Conservation (phyloP, 2,797 vertebrate genomes). For the Numenius phaeopus region DNA sequence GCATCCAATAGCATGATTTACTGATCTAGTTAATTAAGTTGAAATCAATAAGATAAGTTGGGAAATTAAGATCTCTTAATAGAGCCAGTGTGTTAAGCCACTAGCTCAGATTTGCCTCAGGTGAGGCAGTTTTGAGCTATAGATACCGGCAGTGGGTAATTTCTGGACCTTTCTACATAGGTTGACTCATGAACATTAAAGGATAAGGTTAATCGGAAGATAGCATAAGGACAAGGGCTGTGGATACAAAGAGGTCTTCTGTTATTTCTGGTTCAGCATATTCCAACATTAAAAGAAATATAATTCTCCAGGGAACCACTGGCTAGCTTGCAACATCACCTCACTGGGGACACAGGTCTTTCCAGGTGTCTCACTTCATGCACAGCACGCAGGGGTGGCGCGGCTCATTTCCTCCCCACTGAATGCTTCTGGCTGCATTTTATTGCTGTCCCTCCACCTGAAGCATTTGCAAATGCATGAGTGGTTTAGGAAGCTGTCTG, state of each 20-base stretch:
- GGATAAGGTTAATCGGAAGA: neutral
- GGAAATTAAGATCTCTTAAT: neutral
- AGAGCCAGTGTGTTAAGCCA: neutral
- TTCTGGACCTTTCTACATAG: neutral
- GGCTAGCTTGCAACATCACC: neutral
- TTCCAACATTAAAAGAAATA: neutral
- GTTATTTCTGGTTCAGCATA: neutral
- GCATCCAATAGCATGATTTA: neutral
- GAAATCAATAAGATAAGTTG: neutral
- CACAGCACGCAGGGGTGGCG: neutral
- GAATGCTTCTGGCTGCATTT: neutral
- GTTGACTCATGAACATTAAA: rapidly evolving
- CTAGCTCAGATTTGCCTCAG: neutral
- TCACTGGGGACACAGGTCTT: neutral
- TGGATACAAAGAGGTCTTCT: neutral
- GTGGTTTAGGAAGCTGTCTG: neutral
- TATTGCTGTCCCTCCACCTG: neutral
- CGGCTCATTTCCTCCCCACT: slow-evolving; percentile 12
- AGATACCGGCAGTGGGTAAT: rapidly evolving
- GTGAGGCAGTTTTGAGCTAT: neutral
- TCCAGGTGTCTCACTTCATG: neutral
- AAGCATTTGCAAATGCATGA: neutral
- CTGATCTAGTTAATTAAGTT: neutral
- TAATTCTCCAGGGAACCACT: neutral
- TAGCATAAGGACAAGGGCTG: neutral